Conservation (phyloP, 2,113 vertebrate genomes). For the Lamprotornis superbus region DNA sequence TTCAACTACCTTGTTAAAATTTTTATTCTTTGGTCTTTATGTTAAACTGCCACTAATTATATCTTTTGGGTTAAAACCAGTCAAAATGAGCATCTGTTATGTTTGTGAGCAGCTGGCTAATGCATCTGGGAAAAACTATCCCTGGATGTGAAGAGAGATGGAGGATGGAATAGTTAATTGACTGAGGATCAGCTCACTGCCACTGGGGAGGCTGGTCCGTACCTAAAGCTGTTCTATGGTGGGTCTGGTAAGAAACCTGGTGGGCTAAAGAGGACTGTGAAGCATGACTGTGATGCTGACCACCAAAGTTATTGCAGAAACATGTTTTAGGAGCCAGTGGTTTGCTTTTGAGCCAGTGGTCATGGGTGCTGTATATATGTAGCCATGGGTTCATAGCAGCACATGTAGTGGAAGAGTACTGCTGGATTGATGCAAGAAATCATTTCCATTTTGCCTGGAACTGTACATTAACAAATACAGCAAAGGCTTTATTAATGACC, state of each 20-base stretch:
- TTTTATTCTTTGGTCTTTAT: neutral
- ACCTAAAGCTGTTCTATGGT: neutral
- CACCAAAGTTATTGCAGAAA: neutral
- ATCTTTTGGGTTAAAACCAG: slow-evolving; percentile 32
- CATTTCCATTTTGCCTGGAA: neutral
- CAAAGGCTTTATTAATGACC: neutral
- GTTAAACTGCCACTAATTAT: slow-evolving; percentile 4
- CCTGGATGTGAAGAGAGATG: neutral
- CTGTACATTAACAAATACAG: neutral
- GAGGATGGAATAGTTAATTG: neutral
- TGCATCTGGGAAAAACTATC: neutral
- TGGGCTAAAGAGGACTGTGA: neutral
- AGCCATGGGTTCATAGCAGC: neutral
- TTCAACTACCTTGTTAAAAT: neutral
- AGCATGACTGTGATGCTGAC: neutral
- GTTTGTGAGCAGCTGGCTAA: slow-evolving; percentile 29
- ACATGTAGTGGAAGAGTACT: neutral
- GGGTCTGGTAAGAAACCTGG: neutral
- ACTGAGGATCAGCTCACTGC: neutral
- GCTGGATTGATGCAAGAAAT: neutral
- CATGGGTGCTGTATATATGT: neutral
- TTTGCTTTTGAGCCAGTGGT: neutral
- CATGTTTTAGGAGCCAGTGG: neutral
- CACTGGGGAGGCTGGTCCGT: neutral
- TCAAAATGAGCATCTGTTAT: slow-evolving; percentile 20